Evolutionary conservation across 2,797 vertebrate genomes (phyloP), one percentile per base, ranked within the genome.

Genomic region (Lophotriccus pileatus): DNA sequence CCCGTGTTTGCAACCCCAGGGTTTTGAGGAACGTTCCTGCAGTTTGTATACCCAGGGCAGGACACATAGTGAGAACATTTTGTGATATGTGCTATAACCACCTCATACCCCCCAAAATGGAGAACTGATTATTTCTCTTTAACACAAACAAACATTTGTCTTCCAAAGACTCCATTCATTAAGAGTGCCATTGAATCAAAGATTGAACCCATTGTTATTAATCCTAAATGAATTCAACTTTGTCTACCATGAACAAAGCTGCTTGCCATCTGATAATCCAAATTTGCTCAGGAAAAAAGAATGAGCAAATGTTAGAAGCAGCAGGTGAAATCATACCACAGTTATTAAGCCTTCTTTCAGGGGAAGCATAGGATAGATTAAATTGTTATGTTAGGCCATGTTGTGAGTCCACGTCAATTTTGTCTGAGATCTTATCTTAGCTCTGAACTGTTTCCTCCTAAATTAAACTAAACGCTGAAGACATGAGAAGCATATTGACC

Each of bases 341-440:
- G 77, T 91, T 95, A 96, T 93, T 92, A 95, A 94, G 88, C 80
- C 69, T 92, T 75, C 72, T 96, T 97, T 95, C 81, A 93, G 88
- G 68, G 91, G 64, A 90, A 96, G 86, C 58, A 85, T 43, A 94
- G 78, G 84, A 80, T 59, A 97, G 95, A 96, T 97, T 96, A 93
- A 97, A 97, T 90, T 95, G 95, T 96, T 97, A 95, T 94, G 95
- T 97, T 96, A 95, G 95, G 75, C 95, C 91, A 82, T 94, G 90
- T 95, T 94, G 93, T 62, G 91, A 96, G 94, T 74, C 94, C 93
- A 94, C 2, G 43, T 93, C 95, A 94, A 93, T 95, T 96, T 94
- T 96, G 91, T 78, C 50, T 41, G 78, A 94, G 96, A 96, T 97
- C 81, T 96, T 97, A 97, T 97, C 96, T 89, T 58, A 64, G 90